Base-by-base conservation (phyloP, 2,113 vertebrate species). In the Sitta europaea region DNA sequence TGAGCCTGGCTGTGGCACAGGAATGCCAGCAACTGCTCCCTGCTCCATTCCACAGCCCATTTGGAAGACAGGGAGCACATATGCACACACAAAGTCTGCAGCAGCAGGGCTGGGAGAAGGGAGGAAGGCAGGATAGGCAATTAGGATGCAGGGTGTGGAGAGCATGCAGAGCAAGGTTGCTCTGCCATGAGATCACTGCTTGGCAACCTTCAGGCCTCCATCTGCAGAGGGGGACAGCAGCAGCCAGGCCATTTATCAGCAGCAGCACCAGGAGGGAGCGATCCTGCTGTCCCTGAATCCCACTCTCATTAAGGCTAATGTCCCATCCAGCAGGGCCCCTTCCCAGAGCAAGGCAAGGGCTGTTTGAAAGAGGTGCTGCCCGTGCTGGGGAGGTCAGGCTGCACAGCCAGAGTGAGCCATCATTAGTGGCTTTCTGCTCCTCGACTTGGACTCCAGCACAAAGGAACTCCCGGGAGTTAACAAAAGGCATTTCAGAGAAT, bases 141-240 rank as follows among this genome's bases (percentile, higher is more conserved):
- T 77, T 13, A 43, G 68, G 73, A 80, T 63, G 92, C 61, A 71
- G 84, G 94, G 87, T 55, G 86, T 35, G 59, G 76, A 80, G 17
- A 58, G 92, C 88, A 50, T 4, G 72, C 82, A 57, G 88, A 90
- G 91, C 58, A 42, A 80, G 78, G 92, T 11, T 62, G 74, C 74
- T 92, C 62, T 77, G 86, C 35, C 67, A 3, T 20, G 67, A 94
- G 79, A 68, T 92, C 82, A 66, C 67, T 31, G 86, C 95, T 22
- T 36, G 82, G 82, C 88, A 71, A 17, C 77, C 67, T 27, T 35
- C 93, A 73, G 58, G 75, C 89, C 86, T 71, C 88, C 93, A 53
- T 75, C 65, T 73, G 78, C 33, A 53, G 40, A 75, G 14, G 66
- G 75, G 55, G 61, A 78, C 2, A 19, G 11, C 31, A 79, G 80